Evolutionary conservation across 2,888 invertebrate species (phyloP).

Genomic region (Empis stercorea): DNA sequence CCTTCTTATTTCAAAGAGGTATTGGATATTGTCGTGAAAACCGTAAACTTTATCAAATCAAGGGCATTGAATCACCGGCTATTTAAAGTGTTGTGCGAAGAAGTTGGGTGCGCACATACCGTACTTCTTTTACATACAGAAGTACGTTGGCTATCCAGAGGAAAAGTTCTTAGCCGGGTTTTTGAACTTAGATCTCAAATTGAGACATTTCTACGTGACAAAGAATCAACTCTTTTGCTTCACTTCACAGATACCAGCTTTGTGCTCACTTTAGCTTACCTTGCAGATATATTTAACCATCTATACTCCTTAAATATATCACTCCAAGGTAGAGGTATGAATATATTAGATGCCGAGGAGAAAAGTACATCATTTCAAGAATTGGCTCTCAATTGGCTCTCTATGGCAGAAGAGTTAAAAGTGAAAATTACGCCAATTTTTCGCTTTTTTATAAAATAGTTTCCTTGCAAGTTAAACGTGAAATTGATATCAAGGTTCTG

Average conservation of each 20-base stretch:
- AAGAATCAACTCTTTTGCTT: too few relatives aligned
- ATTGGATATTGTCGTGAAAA: neutral
- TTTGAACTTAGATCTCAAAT: neutral
- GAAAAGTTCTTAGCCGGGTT: neutral
- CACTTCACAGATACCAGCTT: neutral
- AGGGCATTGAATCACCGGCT: neutral
- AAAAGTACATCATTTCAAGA: neutral
- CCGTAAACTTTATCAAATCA: neutral
- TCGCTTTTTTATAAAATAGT: neutral
- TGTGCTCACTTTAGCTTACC: neutral
- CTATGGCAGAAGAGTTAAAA: neutral
- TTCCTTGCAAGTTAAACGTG: neutral
- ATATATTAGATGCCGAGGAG: neutral
- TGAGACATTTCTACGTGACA: neutral
- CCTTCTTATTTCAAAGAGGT: neutral
- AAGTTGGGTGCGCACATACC: neutral
- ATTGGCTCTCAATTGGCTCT: neutral
- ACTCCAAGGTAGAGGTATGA: neutral
- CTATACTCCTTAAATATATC: neutral
- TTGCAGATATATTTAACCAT: neutral
- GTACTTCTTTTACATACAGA: neutral
- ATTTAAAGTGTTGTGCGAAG: neutral
- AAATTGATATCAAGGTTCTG: neutral
- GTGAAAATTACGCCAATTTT: neutral
- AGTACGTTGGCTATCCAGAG: neutral